phyloP scores from a whole-genome alignment of 2,113 vertebrate species.

The Paedocypris sp. region DNA sequence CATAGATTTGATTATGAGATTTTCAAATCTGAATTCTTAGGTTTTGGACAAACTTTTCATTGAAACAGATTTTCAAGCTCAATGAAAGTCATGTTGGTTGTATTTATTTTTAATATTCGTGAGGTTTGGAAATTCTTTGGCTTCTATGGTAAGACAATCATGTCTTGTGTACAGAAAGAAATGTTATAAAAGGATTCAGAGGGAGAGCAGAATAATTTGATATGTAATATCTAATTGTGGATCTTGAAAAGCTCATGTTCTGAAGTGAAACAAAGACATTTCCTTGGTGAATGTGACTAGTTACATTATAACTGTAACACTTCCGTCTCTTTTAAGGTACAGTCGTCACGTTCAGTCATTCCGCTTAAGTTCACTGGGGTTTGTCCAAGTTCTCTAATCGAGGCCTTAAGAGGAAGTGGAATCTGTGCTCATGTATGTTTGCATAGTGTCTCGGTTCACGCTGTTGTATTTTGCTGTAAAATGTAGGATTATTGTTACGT shows the following conservation, averaged over 20 bases:
- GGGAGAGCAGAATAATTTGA: not conserved
- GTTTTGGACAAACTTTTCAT: conserved; percentile 23
- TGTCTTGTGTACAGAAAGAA: conserved; percentile 27
- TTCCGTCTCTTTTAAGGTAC: not conserved
- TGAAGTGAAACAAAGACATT: not conserved
- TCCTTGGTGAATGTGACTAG: not conserved
- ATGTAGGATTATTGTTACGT: conserved; percentile 50
- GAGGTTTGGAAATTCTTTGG: conserved; percentile 24
- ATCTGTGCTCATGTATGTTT: conserved; percentile 52
- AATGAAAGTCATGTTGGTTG: not conserved
- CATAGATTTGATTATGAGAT: conserved; percentile 29
- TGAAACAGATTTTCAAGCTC: not conserved
- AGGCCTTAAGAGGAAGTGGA: conserved; percentile 25
- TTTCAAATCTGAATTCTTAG: conserved; percentile 15
- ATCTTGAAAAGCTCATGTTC: not conserved
- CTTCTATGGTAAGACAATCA: conserved; percentile 53
- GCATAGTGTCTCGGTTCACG: conserved; percentile 47
- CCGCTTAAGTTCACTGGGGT: not conserved
- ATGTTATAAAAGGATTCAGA: no score
- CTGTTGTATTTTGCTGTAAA: conserved; percentile 45
- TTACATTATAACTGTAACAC: not conserved
- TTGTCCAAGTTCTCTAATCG: conserved; percentile 20
- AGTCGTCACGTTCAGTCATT: not conserved
- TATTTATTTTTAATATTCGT: conserved; percentile 22
- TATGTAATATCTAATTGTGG: not conserved